Evolutionary conservation across 1,140 invertebrate genomes (phyloP), one percentile per base, ranked within the genome.

Genomic region (Rhynchophorus ferrugineus): DNA sequence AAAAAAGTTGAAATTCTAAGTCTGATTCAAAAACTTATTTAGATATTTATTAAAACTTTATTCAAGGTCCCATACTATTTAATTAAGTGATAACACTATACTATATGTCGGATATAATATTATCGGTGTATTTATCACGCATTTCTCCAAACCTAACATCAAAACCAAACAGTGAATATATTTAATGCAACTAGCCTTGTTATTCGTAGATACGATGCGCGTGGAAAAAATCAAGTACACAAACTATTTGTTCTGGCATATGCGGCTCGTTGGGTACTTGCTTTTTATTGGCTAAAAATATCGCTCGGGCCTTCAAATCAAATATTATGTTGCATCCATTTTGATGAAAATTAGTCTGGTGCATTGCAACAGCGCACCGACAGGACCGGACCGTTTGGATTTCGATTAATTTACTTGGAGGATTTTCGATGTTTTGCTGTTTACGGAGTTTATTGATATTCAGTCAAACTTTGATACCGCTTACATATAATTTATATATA

Each of bases 281-380:
- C n/a, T 29, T 5, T 17, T 17, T 47, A 47, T 47, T 47, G 44
- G 44, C 44, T 47, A 47, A 47, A 47, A 47, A 47, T 47, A 47
- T 36, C 44, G 0, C 29, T 9, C 44, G 33, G 44, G 44, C 44
- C 44, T 47, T 47, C 44, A 47, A 47, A 47, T 47, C 33, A 36
- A 47, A 36, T 47, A 36, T 35, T 17, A 47, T 29, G 44, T 41
- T 47, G 44, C 44, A 47, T 47, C 44, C 29, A 47, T 47, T 47
- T 47, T 37, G 44, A 37, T 37, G 44, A 29, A 21, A 13, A n/a
- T 47, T 37, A 14, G 43, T 13, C 3, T 14, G 33, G 11, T 47
- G n/a, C 13, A 47, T 47, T 33, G 14, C 6, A 5, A 21, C 18
- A 16, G 13, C 6, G 9, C n/a, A 34, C 19, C 33, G 24, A 3